These are phyloP conservation scores for Chrysolina americana DNA, from an alignment of 2,888 invertebrate species.

Conservation along the genomic window DNA sequence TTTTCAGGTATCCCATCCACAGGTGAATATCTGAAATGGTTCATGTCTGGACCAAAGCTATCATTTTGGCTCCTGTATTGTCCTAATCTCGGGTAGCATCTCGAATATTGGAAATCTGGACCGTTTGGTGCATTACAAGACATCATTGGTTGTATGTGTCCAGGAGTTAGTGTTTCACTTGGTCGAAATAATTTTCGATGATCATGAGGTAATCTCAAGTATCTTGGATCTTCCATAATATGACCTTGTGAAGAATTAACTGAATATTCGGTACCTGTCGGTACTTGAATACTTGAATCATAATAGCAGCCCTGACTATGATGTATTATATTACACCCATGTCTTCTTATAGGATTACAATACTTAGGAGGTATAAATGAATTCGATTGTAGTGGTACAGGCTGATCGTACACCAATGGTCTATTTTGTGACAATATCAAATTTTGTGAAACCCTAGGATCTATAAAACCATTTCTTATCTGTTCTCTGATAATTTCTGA, in stretches of 20 bases:
- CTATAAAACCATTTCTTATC: not conserved
- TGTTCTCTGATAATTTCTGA: not conserved
- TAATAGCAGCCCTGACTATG: not conserved
- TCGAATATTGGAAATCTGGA: not conserved
- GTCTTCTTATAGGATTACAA: not conserved
- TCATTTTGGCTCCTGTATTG: not conserved
- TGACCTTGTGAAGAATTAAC: not conserved
- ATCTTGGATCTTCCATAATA: not conserved
- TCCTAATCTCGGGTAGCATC: not conserved
- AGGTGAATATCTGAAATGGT: not conserved
- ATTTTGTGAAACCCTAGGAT: not conserved
- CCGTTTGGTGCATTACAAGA: not conserved
- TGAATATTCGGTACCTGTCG: not conserved
- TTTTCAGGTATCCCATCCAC: not conserved
- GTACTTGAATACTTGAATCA: not conserved
- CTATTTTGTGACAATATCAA: conserved; percentile 8
- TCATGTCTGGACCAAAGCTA: not conserved
- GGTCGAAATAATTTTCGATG: conserved; percentile 5
- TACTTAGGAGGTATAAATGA: not conserved
- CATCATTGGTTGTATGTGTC: not conserved
- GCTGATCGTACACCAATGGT: not conserved
- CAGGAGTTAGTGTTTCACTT: conserved; percentile 2
- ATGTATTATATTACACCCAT: not conserved
- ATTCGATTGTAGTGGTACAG: not conserved
- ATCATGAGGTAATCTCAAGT: not conserved